Evolutionary conservation across 2,888 invertebrate genomes (phyloP).

Genomic region (Campaea margaritaria): DNA sequence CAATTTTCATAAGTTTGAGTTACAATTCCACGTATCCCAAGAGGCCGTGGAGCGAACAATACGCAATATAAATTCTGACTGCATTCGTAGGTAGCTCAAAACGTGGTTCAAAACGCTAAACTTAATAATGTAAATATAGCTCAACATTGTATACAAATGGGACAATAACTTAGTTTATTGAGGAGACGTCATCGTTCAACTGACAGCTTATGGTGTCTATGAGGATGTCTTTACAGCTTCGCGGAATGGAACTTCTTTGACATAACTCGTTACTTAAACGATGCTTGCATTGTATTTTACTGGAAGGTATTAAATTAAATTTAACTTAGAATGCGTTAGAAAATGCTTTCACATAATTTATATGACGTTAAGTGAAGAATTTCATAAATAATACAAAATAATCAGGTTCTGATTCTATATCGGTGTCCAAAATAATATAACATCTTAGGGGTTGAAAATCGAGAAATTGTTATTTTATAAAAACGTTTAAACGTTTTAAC

Average conservation of each 20-base stretch:
- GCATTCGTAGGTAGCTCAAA: constrained; percentile 9
- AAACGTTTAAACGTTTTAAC: too few species aligned
- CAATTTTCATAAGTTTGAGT: too few species aligned
- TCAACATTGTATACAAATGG: constrained; percentile 48
- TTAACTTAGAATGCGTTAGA: neutral
- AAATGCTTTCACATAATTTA: too few species aligned
- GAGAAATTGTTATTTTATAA: too few species aligned
- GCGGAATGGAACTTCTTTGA: constrained; percentile 37
- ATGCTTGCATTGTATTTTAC: constrained; percentile 25
- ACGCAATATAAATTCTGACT: constrained; percentile 32
- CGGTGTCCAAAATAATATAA: too few species aligned
- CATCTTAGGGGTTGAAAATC: too few species aligned
- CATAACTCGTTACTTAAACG: constrained; percentile 9
- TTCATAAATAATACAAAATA: too few species aligned
- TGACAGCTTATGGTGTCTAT: constrained; percentile 53
- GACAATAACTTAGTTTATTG: constrained; percentile 46
- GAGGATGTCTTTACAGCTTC: constrained; percentile 60
- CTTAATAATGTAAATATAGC: constrained; percentile 19
- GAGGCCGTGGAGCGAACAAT: constrained; percentile 4
- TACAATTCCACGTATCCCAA: constrained; percentile 2
- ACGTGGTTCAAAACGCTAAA: constrained; percentile 12
- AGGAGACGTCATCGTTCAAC: constrained; percentile 43
- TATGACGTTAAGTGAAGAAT: too few species aligned
- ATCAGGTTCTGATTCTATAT: too few species aligned
- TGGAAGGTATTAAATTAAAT: constrained; percentile 3